These are phyloP conservation scores for Cetoscarus ocellatus DNA, from an alignment of 2,797 vertebrate genomes.

Conservation along the genomic window DNA sequence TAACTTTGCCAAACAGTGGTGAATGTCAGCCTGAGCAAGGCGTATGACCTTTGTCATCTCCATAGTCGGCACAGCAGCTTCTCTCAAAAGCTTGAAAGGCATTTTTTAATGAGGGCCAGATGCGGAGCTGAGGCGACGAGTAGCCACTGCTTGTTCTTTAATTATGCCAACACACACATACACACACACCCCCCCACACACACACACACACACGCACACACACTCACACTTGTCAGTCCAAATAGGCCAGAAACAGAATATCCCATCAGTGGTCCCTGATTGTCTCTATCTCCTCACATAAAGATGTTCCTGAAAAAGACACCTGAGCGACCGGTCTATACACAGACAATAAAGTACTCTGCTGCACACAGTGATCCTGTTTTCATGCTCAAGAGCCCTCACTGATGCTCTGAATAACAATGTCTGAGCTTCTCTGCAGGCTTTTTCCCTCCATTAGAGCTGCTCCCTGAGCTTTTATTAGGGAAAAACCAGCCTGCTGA, in stretches of 20 bases:
- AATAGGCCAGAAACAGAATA: background rate
- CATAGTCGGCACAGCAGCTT: constrained; percentile 41
- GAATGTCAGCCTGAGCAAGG: constrained; percentile 32
- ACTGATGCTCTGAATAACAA: constrained; percentile 27
- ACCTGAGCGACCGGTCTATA: background rate
- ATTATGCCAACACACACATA: background rate
- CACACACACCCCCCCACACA: background rate
- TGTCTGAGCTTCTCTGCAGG: constrained; percentile 28
- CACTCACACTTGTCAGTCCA: background rate
- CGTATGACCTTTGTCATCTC: constrained; percentile 27
- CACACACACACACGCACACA: background rate
- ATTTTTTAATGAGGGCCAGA: constrained; percentile 66
- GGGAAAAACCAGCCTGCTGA: constrained; percentile 63
- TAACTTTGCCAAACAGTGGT: constrained; percentile 30
- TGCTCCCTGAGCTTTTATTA: constrained; percentile 55
- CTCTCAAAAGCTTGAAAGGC: constrained; percentile 57
- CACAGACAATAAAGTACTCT: background rate
- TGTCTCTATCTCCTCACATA: background rate
- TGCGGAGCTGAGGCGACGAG: constrained; percentile 52
- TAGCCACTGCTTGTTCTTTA: constrained; percentile 27
- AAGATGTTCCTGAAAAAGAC: background rate
- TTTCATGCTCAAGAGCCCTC: background rate
- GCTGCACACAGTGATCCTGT: background rate
- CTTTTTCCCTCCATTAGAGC: constrained; percentile 67
- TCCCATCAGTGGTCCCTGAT: background rate